phyloP scores from a whole-genome alignment of 2,888 invertebrate species.

The Nasonovia ribisnigri region DNA sequence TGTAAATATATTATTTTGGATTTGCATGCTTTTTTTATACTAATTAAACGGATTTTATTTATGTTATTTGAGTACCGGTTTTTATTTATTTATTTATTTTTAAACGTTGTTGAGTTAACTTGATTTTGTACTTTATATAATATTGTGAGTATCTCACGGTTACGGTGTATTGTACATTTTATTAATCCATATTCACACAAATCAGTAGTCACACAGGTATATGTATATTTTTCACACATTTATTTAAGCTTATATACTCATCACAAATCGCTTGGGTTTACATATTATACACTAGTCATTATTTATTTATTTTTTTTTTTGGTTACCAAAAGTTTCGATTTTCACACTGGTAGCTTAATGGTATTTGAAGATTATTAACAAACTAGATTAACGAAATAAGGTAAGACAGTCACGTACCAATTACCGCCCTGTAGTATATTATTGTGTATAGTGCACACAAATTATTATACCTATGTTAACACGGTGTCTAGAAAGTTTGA shows the following conservation, averaged over 20 bases:
- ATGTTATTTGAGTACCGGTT: conserved; percentile 42
- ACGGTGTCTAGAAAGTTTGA: background rate
- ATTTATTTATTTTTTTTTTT: conserved; percentile 28
- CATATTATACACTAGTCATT: background rate
- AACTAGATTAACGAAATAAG: conserved; percentile 52
- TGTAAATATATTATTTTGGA: conserved; percentile 60
- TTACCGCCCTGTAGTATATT: background rate
- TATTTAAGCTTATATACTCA: conserved; percentile 56
- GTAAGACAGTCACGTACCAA: conserved; percentile 46
- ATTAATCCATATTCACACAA: background rate
- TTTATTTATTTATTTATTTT: conserved; percentile 53
- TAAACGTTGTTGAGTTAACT: background rate
- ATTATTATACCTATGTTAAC: background rate
- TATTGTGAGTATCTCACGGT: conserved; percentile 2
- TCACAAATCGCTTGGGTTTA: conserved; percentile 59
- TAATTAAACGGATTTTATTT: conserved; percentile 63
- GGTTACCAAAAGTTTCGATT: conserved; percentile 35
- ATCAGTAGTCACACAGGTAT: background rate
- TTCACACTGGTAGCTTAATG: conserved; percentile 52
- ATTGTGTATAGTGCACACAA: background rate
- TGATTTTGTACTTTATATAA: conserved; percentile 26
- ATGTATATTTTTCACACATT: conserved; percentile 42
- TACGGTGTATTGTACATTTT: conserved; percentile 42
- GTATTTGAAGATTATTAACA: conserved; percentile 58
- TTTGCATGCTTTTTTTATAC: conserved; percentile 58